phyloP scores from a whole-genome alignment of 2,888 invertebrate species.

The Acronicta aceris region DNA sequence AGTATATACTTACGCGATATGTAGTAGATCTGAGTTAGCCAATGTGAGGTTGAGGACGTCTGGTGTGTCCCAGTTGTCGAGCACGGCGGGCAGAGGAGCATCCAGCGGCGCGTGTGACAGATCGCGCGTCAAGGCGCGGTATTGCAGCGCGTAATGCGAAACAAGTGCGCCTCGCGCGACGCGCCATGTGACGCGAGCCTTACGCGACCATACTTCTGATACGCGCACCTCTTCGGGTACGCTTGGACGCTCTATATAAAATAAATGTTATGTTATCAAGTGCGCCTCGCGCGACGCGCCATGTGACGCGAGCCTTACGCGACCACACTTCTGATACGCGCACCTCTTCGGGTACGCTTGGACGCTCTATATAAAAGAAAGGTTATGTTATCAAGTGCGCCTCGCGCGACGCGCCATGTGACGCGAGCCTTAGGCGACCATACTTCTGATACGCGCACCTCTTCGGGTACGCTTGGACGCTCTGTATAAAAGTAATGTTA shows the following conservation, averaged over 20 bases:
- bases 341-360: conserved; percentile 82
- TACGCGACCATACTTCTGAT: conserved; percentile 84
- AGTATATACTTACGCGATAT: conserved; percentile 79
- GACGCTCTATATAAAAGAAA: conserved; percentile 71
- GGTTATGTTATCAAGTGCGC: conserved; percentile 71
- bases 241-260: conserved; percentile 77
- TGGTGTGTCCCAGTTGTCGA: conserved; percentile 80
- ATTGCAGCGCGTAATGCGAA: conserved; percentile 83
- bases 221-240: conserved; percentile 83
- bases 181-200: conserved; percentile 83
- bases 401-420: conserved; percentile 81
- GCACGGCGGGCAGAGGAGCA: conserved; percentile 76
- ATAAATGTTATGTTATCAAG: conserved; percentile 58
- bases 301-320: conserved; percentile 81
- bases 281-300: conserved; percentile 80
- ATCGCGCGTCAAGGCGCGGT: conserved; percentile 77
- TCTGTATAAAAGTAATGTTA: conserved; percentile 61
- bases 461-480: conserved; percentile 82
- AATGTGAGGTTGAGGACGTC: conserved; percentile 83
- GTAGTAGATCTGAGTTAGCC: conserved; percentile 82
- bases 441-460: conserved; percentile 83
- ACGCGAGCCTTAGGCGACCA: conserved; percentile 84
- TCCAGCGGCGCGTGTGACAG: conserved; percentile 75
- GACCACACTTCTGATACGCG: conserved; percentile 86
- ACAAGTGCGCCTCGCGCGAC: conserved; percentile 80